Evolutionary conservation across 2,113 vertebrate genomes (phyloP).

Genomic region (Carettochelys insculpta): DNA sequence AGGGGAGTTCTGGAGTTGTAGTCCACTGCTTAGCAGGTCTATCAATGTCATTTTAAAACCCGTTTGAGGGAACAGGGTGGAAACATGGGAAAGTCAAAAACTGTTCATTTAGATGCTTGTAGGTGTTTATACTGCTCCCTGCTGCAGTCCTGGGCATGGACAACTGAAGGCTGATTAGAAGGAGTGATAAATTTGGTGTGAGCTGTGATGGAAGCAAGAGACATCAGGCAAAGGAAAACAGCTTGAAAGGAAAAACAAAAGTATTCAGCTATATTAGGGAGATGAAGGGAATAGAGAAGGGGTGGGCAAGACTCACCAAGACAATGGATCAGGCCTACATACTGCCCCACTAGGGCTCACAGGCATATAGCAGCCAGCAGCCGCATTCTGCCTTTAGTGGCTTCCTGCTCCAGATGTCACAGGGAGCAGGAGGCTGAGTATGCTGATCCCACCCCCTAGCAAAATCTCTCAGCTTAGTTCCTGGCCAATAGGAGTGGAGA

Average conservation of each 20-base stretch:
- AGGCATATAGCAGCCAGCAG: too few species aligned
- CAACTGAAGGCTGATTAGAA: neutral
- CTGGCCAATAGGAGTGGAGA: too few species aligned
- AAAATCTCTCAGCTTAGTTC: too few species aligned
- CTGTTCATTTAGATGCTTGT: neutral
- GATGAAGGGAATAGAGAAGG: neutral
- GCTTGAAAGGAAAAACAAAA: neutral
- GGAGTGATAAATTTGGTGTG: accelerated
- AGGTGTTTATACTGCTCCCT: neutral
- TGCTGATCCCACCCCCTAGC: too few species aligned
- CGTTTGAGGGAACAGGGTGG: neutral
- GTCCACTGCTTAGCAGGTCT: neutral
- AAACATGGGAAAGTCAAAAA: neutral
- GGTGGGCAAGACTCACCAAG: too few species aligned
- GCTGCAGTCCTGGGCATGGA: neutral
- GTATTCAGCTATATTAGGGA: neutral
- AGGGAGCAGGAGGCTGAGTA: too few species aligned
- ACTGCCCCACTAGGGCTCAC: too few species aligned
- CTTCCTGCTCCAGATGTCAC: too few species aligned
- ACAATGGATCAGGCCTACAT: too few species aligned
- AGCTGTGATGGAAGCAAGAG: neutral
- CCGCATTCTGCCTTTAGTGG: too few species aligned
- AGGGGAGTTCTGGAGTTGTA: neutral
- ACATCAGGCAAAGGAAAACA: neutral
- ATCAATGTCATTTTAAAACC: neutral